Base-by-base conservation (phyloP, 2,888 invertebrate species). In the Salpingus planirostris region DNA sequence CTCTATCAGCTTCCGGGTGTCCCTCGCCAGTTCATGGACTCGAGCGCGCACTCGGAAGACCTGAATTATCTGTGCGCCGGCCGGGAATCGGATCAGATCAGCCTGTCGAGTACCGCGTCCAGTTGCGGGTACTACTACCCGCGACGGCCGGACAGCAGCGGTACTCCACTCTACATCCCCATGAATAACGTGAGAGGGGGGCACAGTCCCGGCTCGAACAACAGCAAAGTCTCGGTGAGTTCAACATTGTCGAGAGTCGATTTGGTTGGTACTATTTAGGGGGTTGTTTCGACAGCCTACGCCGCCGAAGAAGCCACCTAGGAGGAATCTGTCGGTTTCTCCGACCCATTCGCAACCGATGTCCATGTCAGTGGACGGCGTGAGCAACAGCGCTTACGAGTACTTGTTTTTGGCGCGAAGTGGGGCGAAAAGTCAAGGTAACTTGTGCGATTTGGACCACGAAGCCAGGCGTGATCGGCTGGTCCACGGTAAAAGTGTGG, bases 251-350 rank as follows among this genome's bases (percentile, higher is more conserved):
- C 13, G 4, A 41, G 24, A n/a, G n/a, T n/a, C n/a, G n/a, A n/a
- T n/a, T n/a, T n/a, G n/a, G n/a, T n/a, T n/a, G n/a, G n/a, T n/a
- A n/a, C n/a, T n/a, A n/a, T n/a, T n/a, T n/a, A n/a, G n/a, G n/a
- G n/a, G n/a, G n/a, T n/a, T n/a, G n/a, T n/a, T n/a, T n/a, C n/a
- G n/a, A n/a, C 70, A 83, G 82, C 82, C 84, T 29, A 85, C 83
- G 32, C 87, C 89, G 32, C 89, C 89, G 26, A 88, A 88, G 68
- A 90, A 90, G 65, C 89, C 90, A 40, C 90, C 90, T 2, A 72
- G 90, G 29, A 71, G 89, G 46, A 88, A 88, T 63, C 71, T 89
- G 32, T 86, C 87, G 8, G 83, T 87, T 38, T 88, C 88, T 11
- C 89, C 89, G 13, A 89, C 87, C 14, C 87, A 88, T 57, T 60